Evolutionary conservation across 1,140 invertebrate genomes (phyloP).

Genomic region (Cataglyphis hispanica): DNA sequence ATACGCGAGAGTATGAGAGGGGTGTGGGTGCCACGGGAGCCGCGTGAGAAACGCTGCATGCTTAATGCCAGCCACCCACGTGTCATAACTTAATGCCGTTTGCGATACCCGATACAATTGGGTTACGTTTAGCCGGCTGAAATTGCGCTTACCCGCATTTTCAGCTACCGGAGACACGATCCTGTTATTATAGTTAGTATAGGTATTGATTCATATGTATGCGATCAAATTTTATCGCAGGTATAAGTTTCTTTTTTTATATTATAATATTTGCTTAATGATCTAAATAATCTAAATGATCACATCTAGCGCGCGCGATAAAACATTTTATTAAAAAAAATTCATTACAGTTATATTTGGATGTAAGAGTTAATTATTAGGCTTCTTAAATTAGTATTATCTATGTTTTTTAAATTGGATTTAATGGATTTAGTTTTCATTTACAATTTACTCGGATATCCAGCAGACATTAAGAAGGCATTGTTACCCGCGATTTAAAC

Average conservation of each 20-base stretch:
- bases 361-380: background rate
- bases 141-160: conserved; percentile 33
- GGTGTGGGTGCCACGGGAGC: conserved; percentile 67
- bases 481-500: conserved; percentile 12
- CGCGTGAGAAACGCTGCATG: conserved; percentile 72
- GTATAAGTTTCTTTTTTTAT: background rate
- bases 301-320: background rate
- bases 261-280: background rate
- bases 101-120: conserved; percentile 44
- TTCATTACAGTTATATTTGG: background rate
- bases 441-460: background rate
- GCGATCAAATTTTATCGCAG: background rate
- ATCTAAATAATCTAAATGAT: background rate
- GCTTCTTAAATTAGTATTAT: background rate
- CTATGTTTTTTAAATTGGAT: background rate
- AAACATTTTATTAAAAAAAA: background rate
- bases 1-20: conserved; percentile 6
- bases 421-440: background rate
- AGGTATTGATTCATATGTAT: background rate
- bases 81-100: conserved; percentile 65
- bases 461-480: background rate
- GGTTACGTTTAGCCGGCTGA: conserved; percentile 38
- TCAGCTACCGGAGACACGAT: conserved; percentile 20
- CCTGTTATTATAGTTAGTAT: background rate
- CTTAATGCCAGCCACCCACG: conserved; percentile 70